Evolutionary conservation across 1,140 invertebrate genomes (phyloP).

Genomic region (Riptortus pedestris): DNA sequence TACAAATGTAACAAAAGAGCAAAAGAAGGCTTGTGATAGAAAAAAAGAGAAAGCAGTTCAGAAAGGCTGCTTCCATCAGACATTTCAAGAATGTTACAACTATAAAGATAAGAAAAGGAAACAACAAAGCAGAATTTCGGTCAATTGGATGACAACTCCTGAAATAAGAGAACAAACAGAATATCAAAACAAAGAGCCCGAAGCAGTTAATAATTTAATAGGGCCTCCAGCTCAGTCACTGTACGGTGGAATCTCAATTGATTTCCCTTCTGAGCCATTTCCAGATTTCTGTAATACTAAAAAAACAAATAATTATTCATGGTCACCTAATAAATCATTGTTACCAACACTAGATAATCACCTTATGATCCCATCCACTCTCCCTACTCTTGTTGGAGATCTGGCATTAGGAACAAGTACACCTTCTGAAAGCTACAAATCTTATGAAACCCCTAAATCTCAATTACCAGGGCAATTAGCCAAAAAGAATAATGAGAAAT

Average conservation of each 20-base stretch:
- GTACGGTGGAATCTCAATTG: neutral
- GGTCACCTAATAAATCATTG: constrained; percentile 33
- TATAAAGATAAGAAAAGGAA: constrained; percentile 26
- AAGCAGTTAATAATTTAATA: neutral
- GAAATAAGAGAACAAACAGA: constrained; percentile 31
- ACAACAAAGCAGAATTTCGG: constrained; percentile 32
- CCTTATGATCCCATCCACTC: constrained; percentile 34
- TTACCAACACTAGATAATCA: constrained; percentile 31
- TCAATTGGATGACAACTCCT: constrained; percentile 55
- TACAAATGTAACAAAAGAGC: neutral
- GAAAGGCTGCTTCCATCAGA: constrained; percentile 11
- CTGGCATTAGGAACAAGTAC: constrained; percentile 34
- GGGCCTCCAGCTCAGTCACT: neutral
- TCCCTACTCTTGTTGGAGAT: constrained; percentile 37
- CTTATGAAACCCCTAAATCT: constrained; percentile 8
- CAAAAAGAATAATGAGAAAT: constrained; percentile 16
- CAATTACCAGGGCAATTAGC: neutral
- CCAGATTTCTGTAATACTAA: constrained; percentile 21
- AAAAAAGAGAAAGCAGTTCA: constrained; percentile 9
- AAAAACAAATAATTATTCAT: constrained; percentile 29
- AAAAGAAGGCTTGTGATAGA: constrained; percentile 11
- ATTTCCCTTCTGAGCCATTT: constrained; percentile 20
- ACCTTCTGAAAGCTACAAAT: constrained; percentile 24
- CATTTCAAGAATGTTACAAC: constrained; percentile 11
- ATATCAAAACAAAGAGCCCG: neutral